Evolutionary conservation across 2,113 vertebrate genomes (phyloP), one percentile per base, ranked within the genome.

Genomic region (Aleadryas rufinucha): DNA sequence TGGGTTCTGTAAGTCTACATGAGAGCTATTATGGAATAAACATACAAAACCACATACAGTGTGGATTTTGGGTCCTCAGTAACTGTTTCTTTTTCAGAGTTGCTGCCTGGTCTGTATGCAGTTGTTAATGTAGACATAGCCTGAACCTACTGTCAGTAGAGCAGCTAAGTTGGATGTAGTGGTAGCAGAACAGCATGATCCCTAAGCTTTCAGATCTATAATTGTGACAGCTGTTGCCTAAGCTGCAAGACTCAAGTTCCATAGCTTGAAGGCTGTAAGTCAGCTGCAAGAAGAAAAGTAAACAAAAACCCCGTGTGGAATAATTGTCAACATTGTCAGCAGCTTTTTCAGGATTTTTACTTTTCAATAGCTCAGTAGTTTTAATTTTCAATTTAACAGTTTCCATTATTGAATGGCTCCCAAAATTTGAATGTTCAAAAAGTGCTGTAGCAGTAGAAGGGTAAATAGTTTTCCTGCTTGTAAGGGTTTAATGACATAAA

Each of bases 21-120:
- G 31, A 60, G 20, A 59, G 22, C 12, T 68, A 15, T 13, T 50
- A 20, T 54, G 49, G 70, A 76, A n/a, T 63, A 59, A 66, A 37
- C 2, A 13, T n/a, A 16, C 13, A 47, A 76, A 78, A 26, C 3
- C 11, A 8, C 2, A 2, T n/a, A 2, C 27, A 39, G 11, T 21
- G 20, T 76, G 24, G 24, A 16, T 61, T 21, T 31, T 49, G n/a
- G 31, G 33, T 68, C 18, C 24, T 86, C n/a, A 49, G 1, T n/a
- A 70, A 18, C 24, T 77, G 26, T 28, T 50, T 47, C 16, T 52
- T 80, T 63, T 63, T 17, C 2, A 2, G 60, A 33, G 10, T 14
- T 83, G 47, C 37, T 80, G 11, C 42, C 57, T 83, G 27, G 33
- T 76, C 20, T 76, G 11, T 63, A 3, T 37, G 59, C 64, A 26